Percentiles rank a stretch among this genome's conserved stretches.
Conservation (phyloP, 2,113 vertebrate species). For the Vireo altiloquus region DNA sequence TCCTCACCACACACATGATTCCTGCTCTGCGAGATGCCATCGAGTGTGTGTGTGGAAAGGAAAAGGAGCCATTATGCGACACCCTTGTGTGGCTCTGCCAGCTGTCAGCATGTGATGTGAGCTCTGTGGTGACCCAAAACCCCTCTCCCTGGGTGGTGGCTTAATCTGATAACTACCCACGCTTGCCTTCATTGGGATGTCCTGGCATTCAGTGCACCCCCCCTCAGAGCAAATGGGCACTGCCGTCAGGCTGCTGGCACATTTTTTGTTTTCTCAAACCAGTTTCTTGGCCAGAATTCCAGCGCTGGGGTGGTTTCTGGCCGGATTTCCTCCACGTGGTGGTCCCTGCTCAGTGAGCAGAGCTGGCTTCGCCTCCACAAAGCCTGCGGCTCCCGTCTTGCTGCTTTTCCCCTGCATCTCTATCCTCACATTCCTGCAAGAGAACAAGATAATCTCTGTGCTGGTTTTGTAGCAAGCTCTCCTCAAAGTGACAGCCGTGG, state of each 20-base stretch:
- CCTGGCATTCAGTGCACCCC: neutral
- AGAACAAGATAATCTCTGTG: neutral
- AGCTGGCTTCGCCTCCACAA: neutral
- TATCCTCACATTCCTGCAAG: neutral
- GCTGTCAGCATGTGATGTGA: neutral
- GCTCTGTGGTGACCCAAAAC: neutral
- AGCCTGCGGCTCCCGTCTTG: rapidly evolving
- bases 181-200: rapidly evolving
- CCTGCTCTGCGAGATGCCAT: neutral
- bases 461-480: neutral
- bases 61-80: neutral
- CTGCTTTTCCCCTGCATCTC: neutral
- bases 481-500: neutral
- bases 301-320: neutral
- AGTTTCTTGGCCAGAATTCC: neutral
- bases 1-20: rapidly evolving
- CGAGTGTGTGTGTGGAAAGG: neutral
- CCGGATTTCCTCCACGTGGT: neutral
- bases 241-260: neutral
- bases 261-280: neutral
- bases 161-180: neutral
- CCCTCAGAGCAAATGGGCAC: neutral
- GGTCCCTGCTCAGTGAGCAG: neutral
- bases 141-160: neutral
- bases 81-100: neutral